Evolutionary conservation across 2,797 vertebrate species (phyloP), one percentile per base, ranked within the genome.

Genomic region (Hybognathus amarus): DNA sequence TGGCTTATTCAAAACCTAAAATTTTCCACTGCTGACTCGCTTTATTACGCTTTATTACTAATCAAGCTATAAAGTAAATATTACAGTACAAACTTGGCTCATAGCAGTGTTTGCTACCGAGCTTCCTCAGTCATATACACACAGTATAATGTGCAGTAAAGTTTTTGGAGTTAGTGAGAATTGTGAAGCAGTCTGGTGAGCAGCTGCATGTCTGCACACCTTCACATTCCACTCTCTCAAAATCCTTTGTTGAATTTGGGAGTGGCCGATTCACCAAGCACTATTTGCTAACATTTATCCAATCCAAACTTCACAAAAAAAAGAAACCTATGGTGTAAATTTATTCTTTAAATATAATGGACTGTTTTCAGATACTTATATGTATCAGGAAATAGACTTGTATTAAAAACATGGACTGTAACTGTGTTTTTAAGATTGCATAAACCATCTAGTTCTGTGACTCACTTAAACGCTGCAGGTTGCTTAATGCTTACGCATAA

Each of bases 131-230:
- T 54, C 1, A 45, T n/a, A 74, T 79, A 56, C 45, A 47, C 13
- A 15, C 33, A 36, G 15, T 71, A 61, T 45, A 1, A 54, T 11
- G 20, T 78, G 40, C 15, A 10, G 52, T 77, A 27, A 17, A 79
- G 71, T 77, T 73, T 45, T 33, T 79, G 33, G 30, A 79, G 45
- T 54, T 64, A 54, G 77, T 81, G 50, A 54, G n/a, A 30, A 64
- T 78, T 47, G 50, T 45, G 61, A 84, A 68, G 40, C 47, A 27
- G 78, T 78, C 15, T 80, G 54, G 83, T 83, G 84, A 88, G 86
- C 80, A 54, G 89, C 71, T 93, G 91, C 94, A 92, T 92, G 95
- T 94, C 94, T 92, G 91, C 94, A 95, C 95, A 94, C 93, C 94
- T 95, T 92, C 92, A 94, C 94, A 95, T 95, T 95, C 94, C 93